Percentiles rank a stretch among this genome's conserved stretches.
phyloP scores from a whole-genome alignment of 2,113 vertebrate genomes.

The Psilopsiagon aurifrons region DNA sequence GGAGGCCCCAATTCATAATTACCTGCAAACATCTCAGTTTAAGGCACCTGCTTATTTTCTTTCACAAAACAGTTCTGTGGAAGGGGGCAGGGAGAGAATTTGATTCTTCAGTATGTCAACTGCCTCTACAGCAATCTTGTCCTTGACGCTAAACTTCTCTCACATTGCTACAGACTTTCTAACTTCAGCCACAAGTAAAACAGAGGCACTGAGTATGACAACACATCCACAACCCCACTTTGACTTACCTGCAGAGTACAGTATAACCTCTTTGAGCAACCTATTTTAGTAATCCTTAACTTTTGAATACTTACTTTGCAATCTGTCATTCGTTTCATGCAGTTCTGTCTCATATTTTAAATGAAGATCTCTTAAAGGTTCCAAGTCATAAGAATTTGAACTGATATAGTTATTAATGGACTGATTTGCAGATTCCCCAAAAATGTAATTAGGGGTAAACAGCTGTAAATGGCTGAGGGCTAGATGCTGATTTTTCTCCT shows the following conservation, averaged over 20 bases:
- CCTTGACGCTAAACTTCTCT: neutral
- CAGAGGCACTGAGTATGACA: neutral
- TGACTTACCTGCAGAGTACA: neutral
- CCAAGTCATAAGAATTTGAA: neutral
- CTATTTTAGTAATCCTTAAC: neutral
- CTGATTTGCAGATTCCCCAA: neutral
- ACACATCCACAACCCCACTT: neutral
- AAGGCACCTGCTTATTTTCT: neutral
- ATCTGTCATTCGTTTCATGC: neutral
- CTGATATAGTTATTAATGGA: neutral
- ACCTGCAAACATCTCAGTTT: neutral
- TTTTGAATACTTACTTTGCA: neutral
- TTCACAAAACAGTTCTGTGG: neutral
- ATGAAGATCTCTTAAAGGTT: neutral
- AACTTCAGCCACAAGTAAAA: neutral
- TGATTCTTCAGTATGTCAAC: neutral
- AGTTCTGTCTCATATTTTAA: neutral
- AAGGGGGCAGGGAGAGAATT: neutral
- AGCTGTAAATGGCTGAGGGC: neutral
- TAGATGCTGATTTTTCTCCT: neutral
- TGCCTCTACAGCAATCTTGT: neutral
- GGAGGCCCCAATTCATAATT: neutral
- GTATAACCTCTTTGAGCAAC: neutral
- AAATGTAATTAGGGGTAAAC: neutral
- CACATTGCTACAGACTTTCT: neutral